Evolutionary conservation across 2,888 invertebrate genomes (phyloP).

Genomic region (Dyspetes luteomarginatus): DNA sequence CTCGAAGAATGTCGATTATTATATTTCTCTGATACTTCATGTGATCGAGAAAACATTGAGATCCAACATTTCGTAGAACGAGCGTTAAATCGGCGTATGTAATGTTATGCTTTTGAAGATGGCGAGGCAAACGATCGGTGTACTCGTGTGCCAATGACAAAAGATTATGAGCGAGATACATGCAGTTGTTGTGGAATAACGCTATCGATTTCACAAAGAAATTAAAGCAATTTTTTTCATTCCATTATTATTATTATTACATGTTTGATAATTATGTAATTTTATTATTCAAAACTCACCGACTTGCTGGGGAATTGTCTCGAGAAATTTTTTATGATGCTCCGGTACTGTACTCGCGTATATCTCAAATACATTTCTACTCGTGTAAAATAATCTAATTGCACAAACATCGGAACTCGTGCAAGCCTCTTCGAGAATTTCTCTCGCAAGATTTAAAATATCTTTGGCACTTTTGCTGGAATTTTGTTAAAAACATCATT

Average conservation of each 20-base stretch:
- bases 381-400: slow-evolving; percentile 88
- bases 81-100: slow-evolving; percentile 89
- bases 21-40: slow-evolving; percentile 91
- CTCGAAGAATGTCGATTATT: slow-evolving; percentile 89
- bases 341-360: slow-evolving; percentile 92
- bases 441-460: slow-evolving; percentile 87
- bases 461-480: slow-evolving; percentile 87
- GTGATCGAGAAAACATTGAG: slow-evolving; percentile 89
- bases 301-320: slow-evolving; percentile 94
- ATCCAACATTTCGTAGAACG: slow-evolving; percentile 88
- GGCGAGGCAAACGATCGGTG: slow-evolving; percentile 86
- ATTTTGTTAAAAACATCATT: slow-evolving; percentile 20
- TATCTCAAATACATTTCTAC: slow-evolving; percentile 89
- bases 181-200: slow-evolving; percentile 95
- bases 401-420: slow-evolving; percentile 87
- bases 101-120: slow-evolving; percentile 85
- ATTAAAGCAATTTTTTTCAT: not conserved
- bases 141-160: slow-evolving; percentile 88
- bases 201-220: slow-evolving; percentile 84
- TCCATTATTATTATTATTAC: not conserved
- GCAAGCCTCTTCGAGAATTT: slow-evolving; percentile 88
- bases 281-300: slow-evolving; percentile 86
- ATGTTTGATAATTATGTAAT: slow-evolving; percentile 27
- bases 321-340: slow-evolving; percentile 91
- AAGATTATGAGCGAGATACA: slow-evolving; percentile 92